A percentile compares a stretch with the other conserved stretches of the same genome.
Conservation (phyloP, 2,797 vertebrate genomes). For the Eulemur coronatus region DNA sequence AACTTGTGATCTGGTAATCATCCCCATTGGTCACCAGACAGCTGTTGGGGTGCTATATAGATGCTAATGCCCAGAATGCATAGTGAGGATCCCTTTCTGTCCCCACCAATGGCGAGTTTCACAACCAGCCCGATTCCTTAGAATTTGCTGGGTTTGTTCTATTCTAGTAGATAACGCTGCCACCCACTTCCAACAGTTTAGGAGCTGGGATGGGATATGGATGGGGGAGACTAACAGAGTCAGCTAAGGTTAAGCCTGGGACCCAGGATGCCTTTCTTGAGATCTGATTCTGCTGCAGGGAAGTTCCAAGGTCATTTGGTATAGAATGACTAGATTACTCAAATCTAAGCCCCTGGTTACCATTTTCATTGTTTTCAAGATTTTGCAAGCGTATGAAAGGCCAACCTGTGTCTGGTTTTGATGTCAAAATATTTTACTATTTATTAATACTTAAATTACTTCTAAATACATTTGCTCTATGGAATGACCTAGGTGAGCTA, state of each 20-base stretch:
- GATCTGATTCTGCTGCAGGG: background rate
- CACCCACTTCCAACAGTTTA: conserved; percentile 12
- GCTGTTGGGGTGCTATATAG: background rate
- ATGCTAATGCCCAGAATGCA: background rate
- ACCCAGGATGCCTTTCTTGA: background rate
- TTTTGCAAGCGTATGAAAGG: conserved; percentile 54
- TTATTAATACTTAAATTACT: conserved; percentile 43
- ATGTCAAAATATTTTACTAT: conserved; percentile 50
- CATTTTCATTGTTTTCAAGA: conserved; percentile 58
- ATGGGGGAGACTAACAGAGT: background rate
- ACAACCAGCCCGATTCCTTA: conserved; percentile 4
- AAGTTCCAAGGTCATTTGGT: background rate
- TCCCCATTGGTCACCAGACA: conserved; percentile 13
- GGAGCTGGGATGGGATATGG: background rate
- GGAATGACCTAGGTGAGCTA: conserved; percentile 32
- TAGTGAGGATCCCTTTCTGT: background rate
- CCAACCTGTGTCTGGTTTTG: conserved; percentile 17
- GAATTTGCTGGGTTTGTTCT: conserved; percentile 26
- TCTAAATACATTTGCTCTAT: conserved; percentile 43
- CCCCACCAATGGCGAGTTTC: background rate
- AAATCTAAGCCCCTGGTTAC: conserved; percentile 23
- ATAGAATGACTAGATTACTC: conserved; percentile 28
- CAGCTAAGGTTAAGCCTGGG: background rate
- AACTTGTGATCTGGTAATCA: conserved; percentile 46
- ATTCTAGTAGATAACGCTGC: background rate